Evolutionary conservation across 2,888 invertebrate species (phyloP).

Genomic region (Eretmocerus hayati): DNA sequence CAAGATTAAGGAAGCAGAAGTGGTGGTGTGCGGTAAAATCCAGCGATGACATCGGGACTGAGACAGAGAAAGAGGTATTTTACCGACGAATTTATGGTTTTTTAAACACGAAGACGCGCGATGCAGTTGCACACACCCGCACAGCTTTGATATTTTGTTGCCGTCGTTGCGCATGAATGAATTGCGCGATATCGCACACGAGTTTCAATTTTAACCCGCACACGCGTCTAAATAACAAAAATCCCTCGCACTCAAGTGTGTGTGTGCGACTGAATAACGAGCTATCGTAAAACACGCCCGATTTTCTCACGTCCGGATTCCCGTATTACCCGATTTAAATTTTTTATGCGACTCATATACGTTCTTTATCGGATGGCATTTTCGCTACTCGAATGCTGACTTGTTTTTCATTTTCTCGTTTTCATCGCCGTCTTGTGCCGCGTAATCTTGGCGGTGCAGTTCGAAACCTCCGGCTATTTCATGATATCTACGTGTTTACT

Average conservation of each 20-base stretch:
- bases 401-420: conserved; percentile 1
- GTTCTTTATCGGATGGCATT: not conserved
- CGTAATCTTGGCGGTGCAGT: no score
- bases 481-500: no score
- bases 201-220: conserved; percentile 7
- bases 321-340: conserved; percentile 18
- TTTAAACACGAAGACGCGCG: conserved; percentile 33
- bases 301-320: not conserved
- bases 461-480: no score
- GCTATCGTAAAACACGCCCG: conserved; percentile 5
- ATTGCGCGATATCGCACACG: conserved; percentile 4
- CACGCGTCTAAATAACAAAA: conserved; percentile 12
- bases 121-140: no score
- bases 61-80: conserved; percentile 30
- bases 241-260: not conserved
- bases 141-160: no score
- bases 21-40: no score
- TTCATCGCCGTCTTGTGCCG: no score
- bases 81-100: conserved; percentile 45
- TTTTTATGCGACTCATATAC: conserved; percentile 8
- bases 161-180: no score
- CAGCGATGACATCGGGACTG: conserved; percentile 5
- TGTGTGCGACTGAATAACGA: not conserved
- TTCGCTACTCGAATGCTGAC: not conserved
- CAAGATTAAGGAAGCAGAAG: no score